Base-by-base conservation (phyloP, 2,888 invertebrate species). In the Lasioglossum pauxillum region DNA sequence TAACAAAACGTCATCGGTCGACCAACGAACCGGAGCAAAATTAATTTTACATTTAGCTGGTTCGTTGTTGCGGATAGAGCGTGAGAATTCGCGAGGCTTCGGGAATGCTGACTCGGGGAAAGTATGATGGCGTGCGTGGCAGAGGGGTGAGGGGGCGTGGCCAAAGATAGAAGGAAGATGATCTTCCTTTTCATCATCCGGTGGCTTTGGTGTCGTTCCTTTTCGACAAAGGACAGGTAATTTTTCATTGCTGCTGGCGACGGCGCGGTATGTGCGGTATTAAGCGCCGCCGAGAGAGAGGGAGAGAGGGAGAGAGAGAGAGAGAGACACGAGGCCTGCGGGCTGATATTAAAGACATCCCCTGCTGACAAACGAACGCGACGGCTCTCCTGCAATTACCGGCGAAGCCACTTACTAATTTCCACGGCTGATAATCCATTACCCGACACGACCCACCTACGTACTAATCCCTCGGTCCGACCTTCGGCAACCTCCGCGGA, bases 381-480 rank as follows among this genome's bases (percentile, higher is more conserved):
- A 53, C 57, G 78, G 83, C 81, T 86, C 79, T 73, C 87, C 73
- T 82, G 84, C 84, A 90, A 91, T 91, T 87, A 88, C 84, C 85
- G 78, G 90, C 67, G 88, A 91, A 93, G 91, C 90, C 92, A 92
- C 90, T 92, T 91, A 90, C 92, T 92, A 91, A 92, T 93, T 92
- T 93, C 88, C 49, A 81, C 82, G 83, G 78, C 89, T 89, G 91
- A 91, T 92, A 90, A 93, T 92, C 91, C 91, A 92, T 93, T 93
- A 92, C 88, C 89, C 77, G 19, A 64, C 82, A 19, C 10, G 53
- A 53, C 27, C 64, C 69, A 67, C 77, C 90, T 87, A 88, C 81
- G 80, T 86, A 83, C 86, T 90, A 90, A 90, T 90, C 84, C 76
- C 35, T 67, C 23, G 35, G 57, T 80, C 82, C 78, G 83, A 90